phyloP scores from a whole-genome alignment of 2,888 invertebrate species.

The Callinectes sapidus region DNA sequence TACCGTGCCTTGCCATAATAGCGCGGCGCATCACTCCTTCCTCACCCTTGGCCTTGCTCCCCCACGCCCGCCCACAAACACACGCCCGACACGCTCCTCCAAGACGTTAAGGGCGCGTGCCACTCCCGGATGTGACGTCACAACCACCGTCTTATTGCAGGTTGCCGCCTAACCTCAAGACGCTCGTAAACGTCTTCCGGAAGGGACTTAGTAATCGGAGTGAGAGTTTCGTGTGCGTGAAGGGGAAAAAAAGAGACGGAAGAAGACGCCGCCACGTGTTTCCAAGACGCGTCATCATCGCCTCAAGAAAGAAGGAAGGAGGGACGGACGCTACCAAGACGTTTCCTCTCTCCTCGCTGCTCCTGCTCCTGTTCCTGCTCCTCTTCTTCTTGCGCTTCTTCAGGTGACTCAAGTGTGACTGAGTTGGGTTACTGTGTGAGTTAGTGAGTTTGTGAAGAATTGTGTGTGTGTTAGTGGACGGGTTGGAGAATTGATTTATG shows the following conservation, averaged over 20 bases:
- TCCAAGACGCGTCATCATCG: conserved; percentile 8
- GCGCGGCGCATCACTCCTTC: not conserved
- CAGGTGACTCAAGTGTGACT: not conserved
- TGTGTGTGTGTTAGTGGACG: not conserved
- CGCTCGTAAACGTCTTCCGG: conserved; percentile 36
- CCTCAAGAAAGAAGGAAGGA: not conserved
- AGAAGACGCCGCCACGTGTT: conserved; percentile 27
- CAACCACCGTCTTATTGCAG: conserved; percentile 40
- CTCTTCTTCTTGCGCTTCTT: not conserved
- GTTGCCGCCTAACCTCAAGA: conserved; percentile 39
- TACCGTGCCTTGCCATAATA: conserved; percentile 1
- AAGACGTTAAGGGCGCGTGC: conserved; percentile 38
- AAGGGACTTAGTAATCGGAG: conserved; percentile 29
- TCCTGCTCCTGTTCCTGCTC: not conserved
- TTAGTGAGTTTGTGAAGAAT: not conserved
- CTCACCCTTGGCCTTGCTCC: conserved; percentile 9
- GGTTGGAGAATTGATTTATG: not conserved
- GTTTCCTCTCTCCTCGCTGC: not conserved
- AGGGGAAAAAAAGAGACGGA: conserved; percentile 23
- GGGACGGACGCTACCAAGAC: not conserved
- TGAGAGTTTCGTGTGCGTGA: not conserved
- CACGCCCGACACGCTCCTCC: conserved; percentile 35
- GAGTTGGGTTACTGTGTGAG: not conserved
- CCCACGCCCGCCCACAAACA: conserved; percentile 26
- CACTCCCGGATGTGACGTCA: conserved; percentile 41